Conservation (phyloP, 1,140 invertebrate species). For the Helicorthomorpha holstii region DNA sequence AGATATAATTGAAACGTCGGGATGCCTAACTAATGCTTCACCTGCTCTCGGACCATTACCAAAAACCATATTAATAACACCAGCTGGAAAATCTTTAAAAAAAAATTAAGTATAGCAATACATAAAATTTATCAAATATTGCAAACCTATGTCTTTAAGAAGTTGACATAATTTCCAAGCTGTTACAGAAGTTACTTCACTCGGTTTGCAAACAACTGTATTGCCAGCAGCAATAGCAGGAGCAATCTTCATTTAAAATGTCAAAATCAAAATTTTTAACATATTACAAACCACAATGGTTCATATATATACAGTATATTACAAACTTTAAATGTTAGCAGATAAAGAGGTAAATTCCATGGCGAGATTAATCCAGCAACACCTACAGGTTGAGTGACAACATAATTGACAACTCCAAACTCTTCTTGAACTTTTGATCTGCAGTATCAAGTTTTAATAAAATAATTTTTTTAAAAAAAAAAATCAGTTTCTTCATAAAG, state of each 20-base stretch:
- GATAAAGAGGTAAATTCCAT: constrained; percentile 43
- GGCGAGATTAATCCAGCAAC: constrained; percentile 39
- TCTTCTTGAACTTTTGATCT: constrained; percentile 1
- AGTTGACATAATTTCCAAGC: constrained; percentile 34
- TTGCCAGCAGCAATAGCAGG: constrained; percentile 39
- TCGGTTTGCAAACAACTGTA: constrained; percentile 41
- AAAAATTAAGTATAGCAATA: constrained; percentile 2
- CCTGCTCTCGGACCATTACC: constrained; percentile 33
- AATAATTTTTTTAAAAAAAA: neutral
- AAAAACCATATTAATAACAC: constrained; percentile 41
- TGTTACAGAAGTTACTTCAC: constrained; percentile 40
- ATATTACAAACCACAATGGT: neutral
- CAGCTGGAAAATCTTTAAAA: constrained; percentile 31
- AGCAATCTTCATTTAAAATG: constrained; percentile 23
- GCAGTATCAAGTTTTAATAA: neutral
- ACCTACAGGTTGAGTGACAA: constrained; percentile 31
- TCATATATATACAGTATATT: neutral
- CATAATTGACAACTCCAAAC: constrained; percentile 30
- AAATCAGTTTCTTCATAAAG: neutral
- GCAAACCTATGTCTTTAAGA: constrained; percentile 31
- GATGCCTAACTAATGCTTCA: constrained; percentile 32
- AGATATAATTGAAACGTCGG: constrained; percentile 29
- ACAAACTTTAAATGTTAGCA: constrained; percentile 34
- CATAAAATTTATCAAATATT: neutral
- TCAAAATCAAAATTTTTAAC: neutral